phyloP scores from a whole-genome alignment of 2,888 invertebrate species.

The Synanthedon tipuliformis region DNA sequence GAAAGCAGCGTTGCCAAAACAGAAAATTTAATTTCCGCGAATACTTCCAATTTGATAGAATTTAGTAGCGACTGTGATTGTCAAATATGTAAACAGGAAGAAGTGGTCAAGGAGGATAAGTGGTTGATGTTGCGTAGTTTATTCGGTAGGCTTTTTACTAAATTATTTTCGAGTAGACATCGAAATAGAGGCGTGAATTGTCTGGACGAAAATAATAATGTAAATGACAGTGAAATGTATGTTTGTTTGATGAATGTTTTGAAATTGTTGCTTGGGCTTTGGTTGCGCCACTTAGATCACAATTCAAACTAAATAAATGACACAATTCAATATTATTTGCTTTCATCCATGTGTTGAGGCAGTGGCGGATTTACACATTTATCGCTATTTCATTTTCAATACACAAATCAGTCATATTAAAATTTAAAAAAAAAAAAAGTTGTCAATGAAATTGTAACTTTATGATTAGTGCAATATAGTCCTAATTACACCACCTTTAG shows the following conservation, averaged over 20 bases:
- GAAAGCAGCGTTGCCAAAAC: constrained; percentile 30
- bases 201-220: constrained; percentile 50
- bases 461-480: not conserved
- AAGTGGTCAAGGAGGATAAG: constrained; percentile 16
- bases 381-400: too few species aligned
- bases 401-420: not conserved
- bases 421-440: not conserved
- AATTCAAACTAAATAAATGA: constrained; percentile 15
- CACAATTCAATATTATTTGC: not conserved
- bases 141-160: constrained; percentile 38
- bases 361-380: too few species aligned
- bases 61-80: constrained; percentile 46
- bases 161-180: constrained; percentile 29
- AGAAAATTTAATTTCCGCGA: constrained; percentile 16
- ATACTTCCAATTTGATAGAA: constrained; percentile 41
- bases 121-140: constrained; percentile 32
- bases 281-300: constrained; percentile 62
- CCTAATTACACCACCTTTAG: not conserved
- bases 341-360: not conserved
- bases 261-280: constrained; percentile 56
- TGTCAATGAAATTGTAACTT: not conserved
- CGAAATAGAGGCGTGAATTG: constrained; percentile 36
- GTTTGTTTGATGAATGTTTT: constrained; percentile 47
- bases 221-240: constrained; percentile 48
- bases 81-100: constrained; percentile 45